Evolutionary conservation across 2,888 invertebrate species (phyloP).

Genomic region (Apamea monoglypha): DNA sequence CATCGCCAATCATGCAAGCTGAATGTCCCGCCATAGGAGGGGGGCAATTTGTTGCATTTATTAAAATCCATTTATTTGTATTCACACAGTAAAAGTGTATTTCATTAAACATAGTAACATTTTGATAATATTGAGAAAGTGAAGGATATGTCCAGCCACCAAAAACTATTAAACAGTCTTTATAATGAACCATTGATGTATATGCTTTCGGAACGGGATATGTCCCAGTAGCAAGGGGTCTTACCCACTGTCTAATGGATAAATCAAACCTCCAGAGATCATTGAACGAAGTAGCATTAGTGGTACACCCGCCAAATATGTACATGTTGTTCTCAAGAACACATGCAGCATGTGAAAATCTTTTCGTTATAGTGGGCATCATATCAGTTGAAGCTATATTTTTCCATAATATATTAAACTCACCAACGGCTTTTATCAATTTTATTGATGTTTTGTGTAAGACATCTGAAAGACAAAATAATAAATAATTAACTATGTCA

Average conservation of each 20-base stretch:
- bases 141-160: constrained; percentile 99
- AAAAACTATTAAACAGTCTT: constrained; percentile 95
- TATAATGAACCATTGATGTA: constrained; percentile 97
- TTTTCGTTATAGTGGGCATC: constrained; percentile 95
- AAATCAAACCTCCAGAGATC: constrained; percentile 98
- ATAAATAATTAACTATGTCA: constrained; percentile 13
- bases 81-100: constrained; percentile 96
- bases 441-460: constrained; percentile 93
- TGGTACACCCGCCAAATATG: constrained; percentile 98
- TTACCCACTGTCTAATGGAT: constrained; percentile 95
- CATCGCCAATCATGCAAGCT: constrained; percentile 95
- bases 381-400: constrained; percentile 90
- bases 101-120: constrained; percentile 97
- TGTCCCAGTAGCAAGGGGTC: constrained; percentile 94
- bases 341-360: constrained; percentile 98
- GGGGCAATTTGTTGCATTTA: constrained; percentile 92
- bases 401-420: constrained; percentile 94
- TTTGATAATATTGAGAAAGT: constrained; percentile 95
- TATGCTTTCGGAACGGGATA: constrained; percentile 99
- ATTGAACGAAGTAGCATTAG: constrained; percentile 98
- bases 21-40: constrained; percentile 98
- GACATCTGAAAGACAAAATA: constrained; percentile 92
- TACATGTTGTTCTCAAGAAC: constrained; percentile 96
- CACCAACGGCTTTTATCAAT: constrained; percentile 94
- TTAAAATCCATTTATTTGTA: constrained; percentile 94